phyloP scores from a whole-genome alignment of 2,113 vertebrate species.

The Fulmarus glacialis region DNA sequence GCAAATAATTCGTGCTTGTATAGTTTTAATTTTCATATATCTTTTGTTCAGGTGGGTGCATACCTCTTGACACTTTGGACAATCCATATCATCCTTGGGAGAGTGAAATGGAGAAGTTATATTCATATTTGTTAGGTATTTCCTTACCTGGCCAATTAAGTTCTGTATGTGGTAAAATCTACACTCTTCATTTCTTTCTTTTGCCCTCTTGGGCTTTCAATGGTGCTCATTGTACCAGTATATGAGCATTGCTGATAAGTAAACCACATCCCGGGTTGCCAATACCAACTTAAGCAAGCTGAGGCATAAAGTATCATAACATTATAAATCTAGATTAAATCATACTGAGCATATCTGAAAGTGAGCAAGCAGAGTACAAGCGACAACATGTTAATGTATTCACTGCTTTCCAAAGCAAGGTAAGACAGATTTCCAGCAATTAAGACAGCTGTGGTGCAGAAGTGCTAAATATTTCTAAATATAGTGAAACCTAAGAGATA shows the following conservation, averaged over 20 bases:
- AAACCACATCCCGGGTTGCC: background rate
- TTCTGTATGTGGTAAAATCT: background rate
- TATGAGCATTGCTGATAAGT: background rate
- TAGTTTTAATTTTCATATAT: background rate
- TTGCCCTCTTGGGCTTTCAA: background rate
- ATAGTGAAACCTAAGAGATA: background rate
- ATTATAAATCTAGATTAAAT: slow-evolving; percentile 12
- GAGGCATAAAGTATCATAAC: slow-evolving; percentile 1
- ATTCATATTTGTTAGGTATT: background rate
- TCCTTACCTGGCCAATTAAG: background rate
- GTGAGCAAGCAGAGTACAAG: background rate
- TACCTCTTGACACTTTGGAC: background rate
- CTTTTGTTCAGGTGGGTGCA: background rate
- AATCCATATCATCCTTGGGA: background rate
- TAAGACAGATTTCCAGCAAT: background rate
- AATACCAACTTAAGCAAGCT: background rate
- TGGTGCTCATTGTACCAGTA: background rate
- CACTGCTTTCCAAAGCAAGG: background rate
- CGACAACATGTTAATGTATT: background rate
- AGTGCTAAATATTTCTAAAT: background rate
- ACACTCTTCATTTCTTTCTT: background rate
- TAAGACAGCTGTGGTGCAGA: background rate
- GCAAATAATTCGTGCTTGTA: background rate
- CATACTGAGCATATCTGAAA: background rate
- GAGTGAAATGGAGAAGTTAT: background rate